Evolutionary conservation across 2,888 invertebrate genomes (phyloP), one percentile per base, ranked within the genome.

Genomic region (Drosophila monieri): DNA sequence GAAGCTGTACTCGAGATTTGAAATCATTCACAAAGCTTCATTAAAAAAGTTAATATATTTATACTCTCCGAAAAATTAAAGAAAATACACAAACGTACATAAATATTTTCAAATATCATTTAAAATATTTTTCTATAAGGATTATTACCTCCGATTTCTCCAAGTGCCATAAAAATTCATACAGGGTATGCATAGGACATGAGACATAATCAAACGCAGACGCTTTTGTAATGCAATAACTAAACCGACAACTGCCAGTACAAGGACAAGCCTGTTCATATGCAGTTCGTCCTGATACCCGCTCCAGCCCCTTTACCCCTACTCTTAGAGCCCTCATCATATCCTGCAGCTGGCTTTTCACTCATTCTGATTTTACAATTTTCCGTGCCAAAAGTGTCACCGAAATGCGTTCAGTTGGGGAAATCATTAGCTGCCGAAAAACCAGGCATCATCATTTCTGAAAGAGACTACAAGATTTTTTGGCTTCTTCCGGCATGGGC

Each of bases 161-260:
- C n/a, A 30, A 60, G 60, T 60, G 60, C 9, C n/a, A 9, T 15
- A 47, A 27, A 52, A 58, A 71, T 46, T 35, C 53, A 60, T 62
- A 53, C 51, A 59, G 70, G 59, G 61, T 85, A 41, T 41, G 77
- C 76, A 59, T 76, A 61, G 67, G 54, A 79, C 83, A 85, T 66
- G 77, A 64, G 68, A 76, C 86, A 88, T 76, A 88, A 88, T 84
- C 83, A 85, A 85, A 85, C 73, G 78, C 88, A 88, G 83, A 74
- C 76, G 62, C 55, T 70, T 64, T 73, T 74, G 84, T 77, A 83
- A 88, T 73, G 77, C 84, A 83, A 83, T 85, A 85, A 85, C 88
- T 81, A 79, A 87, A 83, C 81, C 81, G 83, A 83, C 85, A 83
- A 70, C 73, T 62, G 65, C 66, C 79, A 51, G 74, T 59, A 74